Base-by-base conservation (phyloP, 64 coral and sea anemone species). In the Porites lutea region DNA sequence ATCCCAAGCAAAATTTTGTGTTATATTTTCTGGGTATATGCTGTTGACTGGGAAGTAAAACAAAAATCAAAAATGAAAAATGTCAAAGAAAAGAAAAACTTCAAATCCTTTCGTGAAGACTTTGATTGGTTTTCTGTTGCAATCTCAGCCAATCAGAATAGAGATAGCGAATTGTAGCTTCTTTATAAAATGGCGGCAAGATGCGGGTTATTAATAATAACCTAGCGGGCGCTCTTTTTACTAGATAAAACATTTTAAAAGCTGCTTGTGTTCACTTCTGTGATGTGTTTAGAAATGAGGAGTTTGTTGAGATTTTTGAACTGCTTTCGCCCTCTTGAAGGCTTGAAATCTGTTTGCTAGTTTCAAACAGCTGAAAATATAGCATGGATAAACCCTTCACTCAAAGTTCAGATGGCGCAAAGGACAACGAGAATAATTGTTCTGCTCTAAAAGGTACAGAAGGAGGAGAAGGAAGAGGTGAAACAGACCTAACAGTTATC, bases 371-470 rank as follows among this genome's bases (percentile, higher is more conserved):
- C 4, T 51, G 4, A 18, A 2, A 47, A 20, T 19, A 64, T 50
- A 84, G 15, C n/a, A 84, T 84, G 81, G 62, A 84, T 44, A 20
- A 5, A 18, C 19, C 81, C 48, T 84, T 84, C 62, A 23, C 47
- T 52, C 4, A 48, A 52, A 14, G 18, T 84, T 19, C 20, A 80
- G 55, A 60, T 80, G 20, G 6, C 46, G 46, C 13, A 20, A 84
- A 68, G 19, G 62, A 68, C 0, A 19, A 14, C 18, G 44, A 50
- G 21, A 48, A 10, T 20, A 20, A 76, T 19, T 13, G 15, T 67
- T 69, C 46, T 8, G 18, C 16, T 4, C 1, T 48, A 8, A 65
- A 51, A 64, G n/a, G 5, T 51, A 18, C 44, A 11, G 45, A 46
- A 10, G 45, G 81, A 55, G 18, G 49, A 11, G 11, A 8, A 2